A percentile compares a stretch with the other conserved stretches of the same genome.
phyloP scores from a whole-genome alignment of 2,888 invertebrate genomes.

The Drosophila ustulata region DNA sequence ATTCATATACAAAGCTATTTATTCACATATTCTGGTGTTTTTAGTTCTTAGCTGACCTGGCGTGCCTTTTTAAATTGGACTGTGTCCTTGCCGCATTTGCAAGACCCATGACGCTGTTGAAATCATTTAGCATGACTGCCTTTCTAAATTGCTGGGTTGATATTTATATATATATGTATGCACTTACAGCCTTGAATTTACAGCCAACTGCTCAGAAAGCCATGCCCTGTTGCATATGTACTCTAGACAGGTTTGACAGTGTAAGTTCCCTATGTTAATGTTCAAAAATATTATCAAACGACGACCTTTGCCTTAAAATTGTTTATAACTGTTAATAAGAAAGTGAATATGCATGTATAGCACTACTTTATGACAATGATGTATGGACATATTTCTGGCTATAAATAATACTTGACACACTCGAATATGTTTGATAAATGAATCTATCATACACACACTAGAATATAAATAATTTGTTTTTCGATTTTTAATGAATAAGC shows the following conservation, averaged over 20 bases:
- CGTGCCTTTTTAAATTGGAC: conserved; percentile 18
- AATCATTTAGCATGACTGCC: conserved; percentile 56
- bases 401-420: conserved; percentile 40
- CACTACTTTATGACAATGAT: conserved; percentile 26
- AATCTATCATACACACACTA: neutral
- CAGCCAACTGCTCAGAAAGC: conserved; percentile 27
- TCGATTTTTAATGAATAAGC: conserved; percentile 22
- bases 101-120: conserved; percentile 45
- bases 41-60: conserved; percentile 1
- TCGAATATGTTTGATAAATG: conserved; percentile 31
- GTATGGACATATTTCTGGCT: conserved; percentile 19
- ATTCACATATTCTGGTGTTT: neutral
- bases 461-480: conserved; percentile 24
- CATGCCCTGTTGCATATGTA: conserved; percentile 6
- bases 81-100: conserved; percentile 48
- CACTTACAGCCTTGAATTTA: conserved; percentile 54
- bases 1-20: neutral
- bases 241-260: neutral
- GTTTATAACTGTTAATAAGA: conserved; percentile 7
- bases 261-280: neutral
- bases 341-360: conserved; percentile 14
- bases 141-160: conserved; percentile 59
- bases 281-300: neutral
- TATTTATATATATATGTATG: conserved; percentile 19
- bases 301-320: no score